Percentiles rank a stretch among this genome's conserved stretches.
phyloP scores from a whole-genome alignment of 2,888 invertebrate species.

The Hyppa rectilinea region DNA sequence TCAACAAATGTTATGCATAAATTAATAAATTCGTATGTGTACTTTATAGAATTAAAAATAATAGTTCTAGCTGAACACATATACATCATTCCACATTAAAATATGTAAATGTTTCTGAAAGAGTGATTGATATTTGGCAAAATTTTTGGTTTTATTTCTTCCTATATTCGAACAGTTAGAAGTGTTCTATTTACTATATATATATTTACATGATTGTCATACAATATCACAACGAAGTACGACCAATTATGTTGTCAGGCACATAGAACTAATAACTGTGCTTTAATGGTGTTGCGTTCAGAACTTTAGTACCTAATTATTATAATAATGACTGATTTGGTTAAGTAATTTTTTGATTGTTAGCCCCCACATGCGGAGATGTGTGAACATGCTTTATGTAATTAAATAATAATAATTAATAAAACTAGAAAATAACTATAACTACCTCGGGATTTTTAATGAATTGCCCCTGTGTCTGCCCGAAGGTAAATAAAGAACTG shows the following conservation, averaged over 20 bases:
- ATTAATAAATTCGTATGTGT: slow-evolving; percentile 59
- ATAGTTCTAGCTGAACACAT: slow-evolving; percentile 61
- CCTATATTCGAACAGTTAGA: slow-evolving; percentile 31
- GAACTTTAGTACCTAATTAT: slow-evolving; percentile 69
- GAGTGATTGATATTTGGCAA: slow-evolving; percentile 52
- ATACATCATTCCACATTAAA: slow-evolving; percentile 70
- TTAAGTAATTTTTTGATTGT: slow-evolving; percentile 77
- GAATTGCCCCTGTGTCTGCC: slow-evolving; percentile 22
- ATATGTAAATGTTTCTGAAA: slow-evolving; percentile 57
- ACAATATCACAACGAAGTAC: slow-evolving; percentile 46
- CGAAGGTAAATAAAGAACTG: slow-evolving; percentile 36
- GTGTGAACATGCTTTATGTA: slow-evolving; percentile 59
- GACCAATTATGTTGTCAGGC: slow-evolving; percentile 41
- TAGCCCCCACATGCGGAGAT: slow-evolving; percentile 52
- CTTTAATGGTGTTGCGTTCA: slow-evolving; percentile 56
- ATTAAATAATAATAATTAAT: slow-evolving; percentile 61
- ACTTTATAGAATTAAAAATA: slow-evolving; percentile 58
- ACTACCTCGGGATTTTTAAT: slow-evolving; percentile 60
- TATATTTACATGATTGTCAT: slow-evolving; percentile 37
- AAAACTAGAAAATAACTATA: slow-evolving; percentile 61
- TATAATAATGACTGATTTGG: slow-evolving; percentile 84
- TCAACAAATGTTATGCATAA: slow-evolving; percentile 58
- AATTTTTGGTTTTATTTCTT: slow-evolving; percentile 59
- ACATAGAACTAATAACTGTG: slow-evolving; percentile 35
- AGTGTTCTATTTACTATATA: slow-evolving; percentile 29